phyloP scores from a whole-genome alignment of 2,888 invertebrate genomes.

The Diarsia mendica region DNA sequence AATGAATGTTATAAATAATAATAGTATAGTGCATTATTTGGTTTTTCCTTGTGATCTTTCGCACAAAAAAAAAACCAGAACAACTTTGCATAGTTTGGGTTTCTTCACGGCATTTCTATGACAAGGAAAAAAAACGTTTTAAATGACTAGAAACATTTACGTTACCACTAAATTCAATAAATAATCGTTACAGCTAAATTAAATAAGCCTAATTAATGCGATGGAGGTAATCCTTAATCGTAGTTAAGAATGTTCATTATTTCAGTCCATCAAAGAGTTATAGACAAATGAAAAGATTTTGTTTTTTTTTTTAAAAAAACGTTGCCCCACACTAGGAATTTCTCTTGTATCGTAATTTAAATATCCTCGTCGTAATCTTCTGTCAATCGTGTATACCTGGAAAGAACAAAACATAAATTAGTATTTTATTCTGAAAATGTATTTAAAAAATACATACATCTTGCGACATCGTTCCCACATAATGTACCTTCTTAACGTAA shows the following conservation, averaged over 20 bases:
- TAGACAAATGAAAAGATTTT: background rate
- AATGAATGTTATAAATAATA: background rate
- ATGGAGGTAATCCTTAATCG: background rate
- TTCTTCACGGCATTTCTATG: background rate
- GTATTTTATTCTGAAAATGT: background rate
- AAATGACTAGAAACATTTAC: constrained; percentile 4
- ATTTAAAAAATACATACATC: too few species aligned
- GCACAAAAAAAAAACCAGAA: background rate
- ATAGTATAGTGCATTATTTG: background rate
- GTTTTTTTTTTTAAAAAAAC: too few species aligned
- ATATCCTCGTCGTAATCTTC: background rate
- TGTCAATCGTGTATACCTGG: background rate
- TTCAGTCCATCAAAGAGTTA: background rate
- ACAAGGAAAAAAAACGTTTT: background rate
- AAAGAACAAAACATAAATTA: background rate
- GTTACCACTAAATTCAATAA: background rate
- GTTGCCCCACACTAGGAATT: too few species aligned
- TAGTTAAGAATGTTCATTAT: background rate
- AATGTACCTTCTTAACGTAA: too few species aligned
- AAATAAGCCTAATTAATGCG: background rate
- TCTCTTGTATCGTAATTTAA: too few species aligned
- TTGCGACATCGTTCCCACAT: too few species aligned
- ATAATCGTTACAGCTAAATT: background rate
- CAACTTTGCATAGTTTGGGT: too few species aligned
- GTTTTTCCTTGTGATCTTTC: background rate